Evolutionary conservation across 2,888 invertebrate genomes (phyloP).

Genomic region (Acanthoscelides obtectus): DNA sequence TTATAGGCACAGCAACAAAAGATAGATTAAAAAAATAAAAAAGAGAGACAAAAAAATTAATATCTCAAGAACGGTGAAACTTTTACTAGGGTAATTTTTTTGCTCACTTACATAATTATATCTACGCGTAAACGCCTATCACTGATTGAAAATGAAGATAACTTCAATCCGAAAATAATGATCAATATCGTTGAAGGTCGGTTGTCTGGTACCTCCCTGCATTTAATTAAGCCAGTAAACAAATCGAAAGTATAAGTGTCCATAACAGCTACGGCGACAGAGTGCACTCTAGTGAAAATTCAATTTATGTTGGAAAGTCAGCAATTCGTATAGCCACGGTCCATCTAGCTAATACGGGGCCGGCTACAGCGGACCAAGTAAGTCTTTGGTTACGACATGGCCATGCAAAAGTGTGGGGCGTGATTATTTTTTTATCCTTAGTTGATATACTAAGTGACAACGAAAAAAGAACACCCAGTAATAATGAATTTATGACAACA

Average conservation of each 20-base stretch:
- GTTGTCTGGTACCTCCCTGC: neutral
- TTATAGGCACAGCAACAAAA: too few relatives aligned
- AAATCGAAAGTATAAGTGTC: constrained; percentile 39
- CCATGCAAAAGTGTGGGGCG: too few relatives aligned
- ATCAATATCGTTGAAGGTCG: neutral
- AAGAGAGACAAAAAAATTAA: too few relatives aligned
- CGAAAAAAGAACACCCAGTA: too few relatives aligned
- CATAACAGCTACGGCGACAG: constrained; percentile 23
- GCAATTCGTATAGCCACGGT: constrained; percentile 43
- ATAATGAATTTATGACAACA: too few relatives aligned
- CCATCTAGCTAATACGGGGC: constrained; percentile 43
- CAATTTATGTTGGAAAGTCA: constrained; percentile 47
- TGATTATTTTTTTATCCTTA: neutral
- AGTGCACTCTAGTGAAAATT: constrained; percentile 45
- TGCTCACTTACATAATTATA: too few relatives aligned
- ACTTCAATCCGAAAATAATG: neutral
- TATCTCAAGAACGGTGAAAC: too few relatives aligned
- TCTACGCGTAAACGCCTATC: too few relatives aligned
- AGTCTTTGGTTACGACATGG: neutral
- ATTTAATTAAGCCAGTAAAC: constrained; percentile 27
- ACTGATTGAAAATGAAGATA: neutral
- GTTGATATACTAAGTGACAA: too few relatives aligned
- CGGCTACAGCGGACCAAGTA: constrained; percentile 25
- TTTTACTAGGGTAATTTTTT: too few relatives aligned
- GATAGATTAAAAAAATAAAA: too few relatives aligned